Base-by-base conservation (phyloP, 1,140 invertebrate genomes). In the Acromyrmex charruanus region DNA sequence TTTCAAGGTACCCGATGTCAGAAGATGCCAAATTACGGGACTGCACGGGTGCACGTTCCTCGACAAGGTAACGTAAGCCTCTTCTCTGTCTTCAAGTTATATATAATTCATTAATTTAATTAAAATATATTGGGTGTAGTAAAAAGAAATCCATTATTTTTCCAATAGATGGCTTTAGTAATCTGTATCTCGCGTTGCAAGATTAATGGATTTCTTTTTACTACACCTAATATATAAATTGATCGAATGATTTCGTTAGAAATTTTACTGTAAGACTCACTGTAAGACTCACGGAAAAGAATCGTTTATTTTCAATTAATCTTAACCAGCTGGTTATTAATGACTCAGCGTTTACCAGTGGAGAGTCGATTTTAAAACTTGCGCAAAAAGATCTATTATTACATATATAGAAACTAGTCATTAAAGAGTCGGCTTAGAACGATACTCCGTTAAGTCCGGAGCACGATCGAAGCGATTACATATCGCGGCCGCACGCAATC, bases 1-100 rank as follows among this genome's bases (percentile, higher is more conserved):
- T 95, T 98, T 99, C 94, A 99, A 98, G 96, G 98, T 99, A 89
- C 98, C 98, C 66, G 98, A 99, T 95, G 98, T 99, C 6, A 96
- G 97, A 55, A 96, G 98, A 79, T 98, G 98, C 92, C 98, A 98
- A 95, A 98, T 99, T 89, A 98, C 97, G 61, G 98, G 98, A 51
- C 96, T 99, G 90, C 97, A 99, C 92, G 98, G 98, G 49, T 98
- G 98, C 92, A 98, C 97, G 92, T 99, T 98, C 94, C 97, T 99
- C 90, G 99, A 99, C 94, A 99, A 99, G 97, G 98, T 99, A 87
- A 5, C 25, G 6, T n/a, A 14, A 6, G 9, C 16, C 25, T 49
- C 12, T 77, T 75, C 7, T 9, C 7, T 9, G 21, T 16, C 2
- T 31, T 31, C n/a, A 18, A 21, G 25, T 80, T 80, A 5, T 28